Conservation (phyloP, 2,888 invertebrate species). For the Acanthosepion pharaonis region DNA sequence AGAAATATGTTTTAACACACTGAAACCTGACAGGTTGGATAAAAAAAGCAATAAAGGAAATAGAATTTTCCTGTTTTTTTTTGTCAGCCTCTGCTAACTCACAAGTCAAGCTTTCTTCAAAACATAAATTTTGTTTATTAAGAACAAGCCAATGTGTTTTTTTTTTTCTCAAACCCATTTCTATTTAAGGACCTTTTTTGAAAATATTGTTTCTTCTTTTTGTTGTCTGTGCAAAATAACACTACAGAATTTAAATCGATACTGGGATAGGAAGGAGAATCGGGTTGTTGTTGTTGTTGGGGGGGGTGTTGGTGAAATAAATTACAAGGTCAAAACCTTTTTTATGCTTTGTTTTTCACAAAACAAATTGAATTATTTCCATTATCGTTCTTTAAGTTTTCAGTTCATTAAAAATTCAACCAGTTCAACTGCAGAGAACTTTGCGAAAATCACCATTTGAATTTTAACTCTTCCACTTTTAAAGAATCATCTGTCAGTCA, state of each 20-base stretch:
- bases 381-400: neutral
- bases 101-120: neutral
- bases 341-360: neutral
- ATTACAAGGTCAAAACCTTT: constrained; percentile 33
- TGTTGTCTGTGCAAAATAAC: neutral
- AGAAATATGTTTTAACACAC: neutral
- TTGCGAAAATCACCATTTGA: neutral
- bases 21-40: neutral
- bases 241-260: neutral
- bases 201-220: neutral
- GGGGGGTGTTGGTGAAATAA: neutral
- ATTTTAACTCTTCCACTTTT: too few species aligned
- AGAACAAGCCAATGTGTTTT: neutral
- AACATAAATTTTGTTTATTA: neutral
- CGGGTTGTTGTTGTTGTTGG: neutral
- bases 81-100: neutral
- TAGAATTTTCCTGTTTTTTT: too few species aligned
- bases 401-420: neutral
- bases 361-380: neutral
- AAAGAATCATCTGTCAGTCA: too few species aligned
- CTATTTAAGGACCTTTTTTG: neutral
- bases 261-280: neutral
- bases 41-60: neutral
- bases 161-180: neutral
- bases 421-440: neutral